Percentiles rank a stretch among this genome's conserved stretches.
Evolutionary conservation across 2,797 vertebrate species (phyloP).

Genomic region (Coregonus suidteri): DNA sequence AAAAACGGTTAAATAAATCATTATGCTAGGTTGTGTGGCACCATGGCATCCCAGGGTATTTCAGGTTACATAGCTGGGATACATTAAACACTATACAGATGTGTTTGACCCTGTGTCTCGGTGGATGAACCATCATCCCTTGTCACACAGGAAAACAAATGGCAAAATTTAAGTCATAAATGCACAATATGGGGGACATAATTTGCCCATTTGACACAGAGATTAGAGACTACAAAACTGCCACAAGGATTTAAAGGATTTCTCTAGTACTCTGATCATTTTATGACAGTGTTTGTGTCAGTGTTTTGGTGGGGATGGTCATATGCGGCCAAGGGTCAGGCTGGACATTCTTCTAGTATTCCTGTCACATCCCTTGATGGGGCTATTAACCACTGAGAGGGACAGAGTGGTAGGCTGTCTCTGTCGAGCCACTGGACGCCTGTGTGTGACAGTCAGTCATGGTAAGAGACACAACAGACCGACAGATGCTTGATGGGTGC

Average conservation of each 20-base stretch:
- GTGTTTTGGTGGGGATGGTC: neutral
- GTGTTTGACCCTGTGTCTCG: neutral
- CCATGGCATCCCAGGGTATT: constrained; percentile 23
- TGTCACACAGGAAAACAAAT: neutral
- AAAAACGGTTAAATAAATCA: constrained; percentile 32
- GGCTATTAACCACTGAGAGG: constrained; percentile 58
- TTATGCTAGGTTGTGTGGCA: constrained; percentile 26
- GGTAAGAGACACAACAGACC: constrained; percentile 44
- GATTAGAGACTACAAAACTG: neutral
- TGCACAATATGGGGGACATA: neutral
- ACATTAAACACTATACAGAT: neutral
- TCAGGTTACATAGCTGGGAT: neutral
- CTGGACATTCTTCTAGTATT: constrained; percentile 38
- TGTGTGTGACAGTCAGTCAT: constrained; percentile 67
- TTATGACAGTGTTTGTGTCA: neutral
- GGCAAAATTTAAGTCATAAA: neutral
- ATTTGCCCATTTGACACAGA: neutral
- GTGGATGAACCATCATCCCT: neutral
- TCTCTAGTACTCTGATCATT: neutral
- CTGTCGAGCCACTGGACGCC: constrained; percentile 46
- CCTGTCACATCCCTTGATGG: constrained; percentile 39
- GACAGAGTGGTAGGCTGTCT: constrained; percentile 48
- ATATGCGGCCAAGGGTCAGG: neutral
- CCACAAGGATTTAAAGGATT: neutral
- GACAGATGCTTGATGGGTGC: constrained; percentile 66